Evolutionary conservation across 2,113 vertebrate species (phyloP).

Genomic region (Callospermophilus lateralis): DNA sequence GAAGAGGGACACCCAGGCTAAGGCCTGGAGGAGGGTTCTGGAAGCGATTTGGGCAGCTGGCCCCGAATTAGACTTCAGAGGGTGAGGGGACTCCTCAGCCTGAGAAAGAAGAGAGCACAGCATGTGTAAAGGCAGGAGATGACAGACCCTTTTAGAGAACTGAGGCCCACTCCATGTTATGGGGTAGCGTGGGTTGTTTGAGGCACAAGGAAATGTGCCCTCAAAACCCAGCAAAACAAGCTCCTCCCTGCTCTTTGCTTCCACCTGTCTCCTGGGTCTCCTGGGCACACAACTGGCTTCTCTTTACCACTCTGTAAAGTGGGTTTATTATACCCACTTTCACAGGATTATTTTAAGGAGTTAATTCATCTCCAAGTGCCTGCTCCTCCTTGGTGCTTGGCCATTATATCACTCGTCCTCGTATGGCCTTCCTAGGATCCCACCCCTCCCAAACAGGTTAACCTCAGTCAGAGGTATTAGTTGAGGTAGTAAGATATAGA

Average conservation of each 20-base stretch:
- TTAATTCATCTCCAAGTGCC: not conserved
- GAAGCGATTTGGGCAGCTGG: not conserved
- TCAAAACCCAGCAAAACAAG: no score
- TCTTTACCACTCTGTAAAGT: constrained; percentile 32
- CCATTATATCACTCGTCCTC: not conserved
- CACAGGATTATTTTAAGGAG: not conserved
- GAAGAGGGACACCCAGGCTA: not conserved
- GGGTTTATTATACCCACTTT: not conserved
- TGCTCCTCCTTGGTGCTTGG: not conserved
- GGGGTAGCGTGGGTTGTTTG: rapidly evolving
- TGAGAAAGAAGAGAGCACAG: not conserved
- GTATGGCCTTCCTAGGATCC: not conserved
- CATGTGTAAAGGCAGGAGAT: not conserved
- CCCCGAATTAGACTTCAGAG: not conserved
- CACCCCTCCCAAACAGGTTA: not conserved
- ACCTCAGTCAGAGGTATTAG: not conserved
- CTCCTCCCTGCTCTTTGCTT: not conserved
- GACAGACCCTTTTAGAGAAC: not conserved
- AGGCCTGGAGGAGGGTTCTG: not conserved
- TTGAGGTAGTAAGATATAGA: not conserved
- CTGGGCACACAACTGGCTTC: not conserved
- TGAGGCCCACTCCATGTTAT: not conserved
- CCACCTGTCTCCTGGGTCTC: not conserved
- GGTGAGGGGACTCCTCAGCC: not conserved
- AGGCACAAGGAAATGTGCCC: not conserved